These are phyloP conservation scores for Hycleus phaleratus DNA, from an alignment of 1,140 invertebrate genomes.

Conservation along the genomic window DNA sequence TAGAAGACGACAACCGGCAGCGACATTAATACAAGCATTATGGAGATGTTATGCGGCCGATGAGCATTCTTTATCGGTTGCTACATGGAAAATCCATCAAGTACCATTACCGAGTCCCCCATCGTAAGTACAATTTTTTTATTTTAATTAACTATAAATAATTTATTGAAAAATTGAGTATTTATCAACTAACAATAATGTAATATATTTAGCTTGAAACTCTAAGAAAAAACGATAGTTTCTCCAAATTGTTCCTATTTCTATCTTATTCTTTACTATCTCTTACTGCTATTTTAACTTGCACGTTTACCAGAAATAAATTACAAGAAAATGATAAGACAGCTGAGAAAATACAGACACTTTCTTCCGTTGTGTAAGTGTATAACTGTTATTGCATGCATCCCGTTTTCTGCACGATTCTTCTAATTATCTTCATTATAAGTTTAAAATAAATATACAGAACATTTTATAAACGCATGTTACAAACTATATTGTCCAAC, in stretches of 20 bases:
- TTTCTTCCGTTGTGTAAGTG: conserved; percentile 27
- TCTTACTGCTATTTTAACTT: conserved; percentile 14
- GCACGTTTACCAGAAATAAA: conserved; percentile 22
- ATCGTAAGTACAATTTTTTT: conserved; percentile 51
- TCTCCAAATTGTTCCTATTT: background rate
- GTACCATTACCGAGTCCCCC: conserved; percentile 75
- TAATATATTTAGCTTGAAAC: background rate
- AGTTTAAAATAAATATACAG: too few species aligned
- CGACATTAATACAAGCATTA: conserved; percentile 28
- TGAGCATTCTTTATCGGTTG: conserved; percentile 39
- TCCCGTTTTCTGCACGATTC: background rate
- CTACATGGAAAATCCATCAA: conserved; percentile 80
- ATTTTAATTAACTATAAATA: background rate
- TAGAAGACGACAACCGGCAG: conserved; percentile 30
- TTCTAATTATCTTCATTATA: too few species aligned
- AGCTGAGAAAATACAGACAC: conserved; percentile 22
- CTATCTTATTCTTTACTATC: conserved; percentile 1
- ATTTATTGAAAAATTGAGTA: background rate
- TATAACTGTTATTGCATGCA: background rate
- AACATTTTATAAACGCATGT: too few species aligned
- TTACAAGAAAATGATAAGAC: conserved; percentile 23
- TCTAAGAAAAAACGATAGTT: background rate
- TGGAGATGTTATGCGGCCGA: conserved; percentile 33
- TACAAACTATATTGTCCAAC: too few species aligned
- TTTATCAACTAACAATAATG: background rate